Evolutionary conservation across 2,888 invertebrate species (phyloP).

Genomic region (Drosophila ezoana): DNA sequence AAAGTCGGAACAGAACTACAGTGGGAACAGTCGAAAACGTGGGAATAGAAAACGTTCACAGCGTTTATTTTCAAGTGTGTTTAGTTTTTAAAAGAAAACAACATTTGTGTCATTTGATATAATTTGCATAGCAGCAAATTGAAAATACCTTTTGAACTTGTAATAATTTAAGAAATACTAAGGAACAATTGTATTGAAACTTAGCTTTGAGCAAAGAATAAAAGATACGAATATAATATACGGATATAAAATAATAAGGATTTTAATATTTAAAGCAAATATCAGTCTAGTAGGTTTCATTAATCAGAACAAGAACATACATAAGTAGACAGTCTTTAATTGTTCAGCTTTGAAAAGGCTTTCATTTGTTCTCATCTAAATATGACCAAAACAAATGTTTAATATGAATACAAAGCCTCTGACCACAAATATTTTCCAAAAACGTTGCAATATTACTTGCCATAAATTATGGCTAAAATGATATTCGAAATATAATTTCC

Average conservation of each 20-base stretch:
- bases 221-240: too few species aligned
- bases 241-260: too few species aligned
- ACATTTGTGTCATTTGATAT: neutral
- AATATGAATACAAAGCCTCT: neutral
- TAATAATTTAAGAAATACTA: too few species aligned
- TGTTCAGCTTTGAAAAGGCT: too few species aligned
- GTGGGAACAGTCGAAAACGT: conserved; percentile 41
- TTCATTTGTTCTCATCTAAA: neutral
- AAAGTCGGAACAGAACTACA: conserved; percentile 11
- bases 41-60: conserved; percentile 10
- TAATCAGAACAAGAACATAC: too few species aligned
- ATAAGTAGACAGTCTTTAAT: too few species aligned
- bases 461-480: conserved; percentile 21
- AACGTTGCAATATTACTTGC: conserved; percentile 10
- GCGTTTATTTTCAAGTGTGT: neutral
- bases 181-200: too few species aligned
- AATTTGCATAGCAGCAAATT: neutral
- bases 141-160: too few species aligned
- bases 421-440: neutral
- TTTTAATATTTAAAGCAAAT: too few species aligned
- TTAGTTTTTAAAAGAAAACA: neutral
- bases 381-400: neutral
- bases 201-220: too few species aligned
- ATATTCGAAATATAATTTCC: conserved; percentile 15
- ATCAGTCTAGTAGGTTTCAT: too few species aligned